Evolutionary conservation across 2,797 vertebrate species (phyloP), one percentile per base, ranked within the genome.

Genomic region (Periophthalmus magnuspinnatus): DNA sequence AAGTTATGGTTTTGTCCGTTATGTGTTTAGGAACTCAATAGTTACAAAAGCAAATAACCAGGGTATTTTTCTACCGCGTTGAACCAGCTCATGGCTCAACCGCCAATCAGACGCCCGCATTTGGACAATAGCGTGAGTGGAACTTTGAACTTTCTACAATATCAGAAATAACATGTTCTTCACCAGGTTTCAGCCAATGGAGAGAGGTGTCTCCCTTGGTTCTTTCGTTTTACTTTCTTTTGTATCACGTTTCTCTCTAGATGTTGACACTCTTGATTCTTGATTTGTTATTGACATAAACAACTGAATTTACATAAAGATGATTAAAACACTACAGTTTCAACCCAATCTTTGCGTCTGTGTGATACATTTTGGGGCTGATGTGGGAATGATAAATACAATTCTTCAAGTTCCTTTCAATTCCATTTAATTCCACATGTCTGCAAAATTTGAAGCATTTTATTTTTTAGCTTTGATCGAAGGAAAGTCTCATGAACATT

Each of bases 311-410:
- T 91, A 90, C 90, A 91, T 90, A 87, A 88, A 88, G 83, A 87
- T 90, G 80, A 92, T 92, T 91, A 91, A 91, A 92, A 92, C 90
- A 90, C 91, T 89, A 88, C 86, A 70, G 86, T 82, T 87, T 84
- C 77, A 87, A 86, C 54, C 62, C 59, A 24, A 8, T 68, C 72
- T 66, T 45, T 83, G 63, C 69, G 60, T 71, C 68, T 64, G 67
- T 64, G 67, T 80, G 76, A 75, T 80, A 41, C 81, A 22, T 55
- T 21, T 24, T 9, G 3, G 3, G 4, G 52, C 21, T 55, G 21
- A 22, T 22, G 1, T 19, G 48, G 11, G 5, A 14, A 45, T 45
- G 41, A 45, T 14, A 16, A 45, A 45, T n/a, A 28, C 28, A 28
- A 28, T 28, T 28, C 28, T 28, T 3, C 28, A 28, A 3, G 28